Evolutionary conservation across 1,140 invertebrate genomes (phyloP).

Genomic region (Zaprionus tsacasi): DNA sequence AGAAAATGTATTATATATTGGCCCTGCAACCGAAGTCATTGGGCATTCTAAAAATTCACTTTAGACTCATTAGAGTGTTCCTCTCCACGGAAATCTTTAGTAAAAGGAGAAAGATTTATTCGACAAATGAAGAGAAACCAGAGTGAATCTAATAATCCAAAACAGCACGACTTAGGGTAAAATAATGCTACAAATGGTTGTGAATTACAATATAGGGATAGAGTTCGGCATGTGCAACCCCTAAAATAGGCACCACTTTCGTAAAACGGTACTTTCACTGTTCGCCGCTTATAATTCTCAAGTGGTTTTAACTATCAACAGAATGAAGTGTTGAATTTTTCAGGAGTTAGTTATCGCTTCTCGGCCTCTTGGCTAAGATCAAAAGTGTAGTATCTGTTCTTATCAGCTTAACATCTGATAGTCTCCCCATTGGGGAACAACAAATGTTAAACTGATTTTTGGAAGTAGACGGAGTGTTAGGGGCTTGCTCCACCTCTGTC

Average conservation of each 20-base stretch:
- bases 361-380: neutral
- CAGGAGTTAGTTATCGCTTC: neutral
- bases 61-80: conserved; percentile 60
- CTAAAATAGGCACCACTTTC: neutral
- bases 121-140: conserved; percentile 47
- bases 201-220: neutral
- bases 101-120: conserved; percentile 57
- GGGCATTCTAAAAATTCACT: conserved; percentile 28
- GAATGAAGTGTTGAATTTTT: neutral
- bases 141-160: conserved; percentile 7
- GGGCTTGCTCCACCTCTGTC: conserved; percentile 86
- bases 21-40: neutral
- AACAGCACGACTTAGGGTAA: neutral
- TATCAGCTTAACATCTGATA: conserved; percentile 89
- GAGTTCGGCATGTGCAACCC: neutral
- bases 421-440: conserved; percentile 86
- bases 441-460: conserved; percentile 88
- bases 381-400: conserved; percentile 60
- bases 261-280: too few species aligned
- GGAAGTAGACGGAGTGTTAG: conserved; percentile 85
- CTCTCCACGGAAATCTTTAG: conserved; percentile 59
- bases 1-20: neutral
- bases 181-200: neutral
- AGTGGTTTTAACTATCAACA: neutral
- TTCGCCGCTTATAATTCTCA: neutral